Evolutionary conservation across 2,113 vertebrate genomes (phyloP).

Genomic region (Tamias sibiricus): DNA sequence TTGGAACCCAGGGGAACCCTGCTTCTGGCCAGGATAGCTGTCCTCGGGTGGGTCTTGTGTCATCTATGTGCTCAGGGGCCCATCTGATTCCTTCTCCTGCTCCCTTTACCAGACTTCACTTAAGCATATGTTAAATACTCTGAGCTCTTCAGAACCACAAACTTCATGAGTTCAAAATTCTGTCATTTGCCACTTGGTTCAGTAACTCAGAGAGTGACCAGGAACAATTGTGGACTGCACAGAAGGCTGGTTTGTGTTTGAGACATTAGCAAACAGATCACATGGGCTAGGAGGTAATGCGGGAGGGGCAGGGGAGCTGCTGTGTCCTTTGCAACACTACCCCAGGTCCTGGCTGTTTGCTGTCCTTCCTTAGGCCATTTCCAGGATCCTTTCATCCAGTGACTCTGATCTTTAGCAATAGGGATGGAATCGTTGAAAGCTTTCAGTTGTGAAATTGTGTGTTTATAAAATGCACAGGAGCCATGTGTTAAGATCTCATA

Average conservation of each 20-base stretch:
- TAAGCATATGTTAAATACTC: not conserved
- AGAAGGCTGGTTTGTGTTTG: not conserved
- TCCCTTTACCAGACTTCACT: not conserved
- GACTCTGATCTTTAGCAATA: not conserved
- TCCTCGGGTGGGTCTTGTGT: not conserved
- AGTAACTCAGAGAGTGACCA: not conserved
- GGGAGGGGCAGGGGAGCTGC: fast-evolving
- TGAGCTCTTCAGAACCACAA: conserved; percentile 30
- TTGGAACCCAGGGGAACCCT: not conserved
- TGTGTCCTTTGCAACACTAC: not conserved
- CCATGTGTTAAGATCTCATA: not conserved
- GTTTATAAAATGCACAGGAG: conserved; percentile 23
- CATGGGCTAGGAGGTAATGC: not conserved
- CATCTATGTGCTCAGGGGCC: not conserved
- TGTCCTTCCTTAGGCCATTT: not conserved
- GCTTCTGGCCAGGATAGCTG: not conserved
- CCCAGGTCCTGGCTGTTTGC: not conserved
- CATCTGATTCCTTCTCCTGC: not conserved
- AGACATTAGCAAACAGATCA: not conserved
- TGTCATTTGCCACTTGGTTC: not conserved
- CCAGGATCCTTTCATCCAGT: not conserved
- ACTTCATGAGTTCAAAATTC: conserved; percentile 49
- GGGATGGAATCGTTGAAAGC: not conserved
- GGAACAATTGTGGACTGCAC: not conserved
- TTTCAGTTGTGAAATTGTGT: conserved; percentile 72